Percentiles rank a stretch among this genome's conserved stretches.
These are phyloP conservation scores for Mus minutoides DNA, from an alignment of 2,797 vertebrate genomes.

Conservation along the genomic window DNA sequence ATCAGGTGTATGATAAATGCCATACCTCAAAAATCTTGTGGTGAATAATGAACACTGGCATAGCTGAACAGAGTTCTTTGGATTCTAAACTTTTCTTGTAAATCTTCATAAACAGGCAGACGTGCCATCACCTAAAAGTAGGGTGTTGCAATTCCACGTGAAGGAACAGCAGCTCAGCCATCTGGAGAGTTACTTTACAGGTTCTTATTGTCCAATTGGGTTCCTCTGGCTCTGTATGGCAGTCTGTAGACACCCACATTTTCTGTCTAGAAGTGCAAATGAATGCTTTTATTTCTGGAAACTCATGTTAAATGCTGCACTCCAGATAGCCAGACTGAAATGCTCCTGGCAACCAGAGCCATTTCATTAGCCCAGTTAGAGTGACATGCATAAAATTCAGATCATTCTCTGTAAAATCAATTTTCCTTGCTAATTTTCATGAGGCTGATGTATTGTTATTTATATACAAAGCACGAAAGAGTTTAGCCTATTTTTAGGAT, in stretches of 20 bases:
- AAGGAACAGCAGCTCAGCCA: conserved; percentile 74
- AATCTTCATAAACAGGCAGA: conserved; percentile 63
- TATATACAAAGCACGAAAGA: conserved; percentile 26
- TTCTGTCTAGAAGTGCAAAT: conserved; percentile 73
- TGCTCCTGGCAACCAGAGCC: conserved; percentile 64
- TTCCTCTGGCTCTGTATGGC: conserved; percentile 69
- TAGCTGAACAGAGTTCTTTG: conserved; percentile 63
- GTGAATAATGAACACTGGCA: conserved; percentile 55
- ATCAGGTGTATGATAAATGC: conserved; percentile 65
- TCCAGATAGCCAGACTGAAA: conserved; percentile 69
- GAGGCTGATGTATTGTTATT: conserved; percentile 51
- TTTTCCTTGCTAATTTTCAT: conserved; percentile 72
- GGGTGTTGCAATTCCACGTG: conserved; percentile 64
- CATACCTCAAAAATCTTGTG: neutral
- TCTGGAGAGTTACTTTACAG: conserved; percentile 74
- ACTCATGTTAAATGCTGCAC: conserved; percentile 64
- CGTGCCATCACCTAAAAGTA: conserved; percentile 68
- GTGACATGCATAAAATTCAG: conserved; percentile 55
- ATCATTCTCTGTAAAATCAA: conserved; percentile 64
- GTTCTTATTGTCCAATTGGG: conserved; percentile 69
- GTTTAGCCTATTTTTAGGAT: conserved; percentile 54
- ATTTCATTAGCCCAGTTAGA: conserved; percentile 70
- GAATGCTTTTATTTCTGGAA: conserved; percentile 78
- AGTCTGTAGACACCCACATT: conserved; percentile 72
- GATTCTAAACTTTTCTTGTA: conserved; percentile 42